Evolutionary conservation across 2,797 vertebrate genomes (phyloP).

Genomic region (Neopelma chrysocephalum): DNA sequence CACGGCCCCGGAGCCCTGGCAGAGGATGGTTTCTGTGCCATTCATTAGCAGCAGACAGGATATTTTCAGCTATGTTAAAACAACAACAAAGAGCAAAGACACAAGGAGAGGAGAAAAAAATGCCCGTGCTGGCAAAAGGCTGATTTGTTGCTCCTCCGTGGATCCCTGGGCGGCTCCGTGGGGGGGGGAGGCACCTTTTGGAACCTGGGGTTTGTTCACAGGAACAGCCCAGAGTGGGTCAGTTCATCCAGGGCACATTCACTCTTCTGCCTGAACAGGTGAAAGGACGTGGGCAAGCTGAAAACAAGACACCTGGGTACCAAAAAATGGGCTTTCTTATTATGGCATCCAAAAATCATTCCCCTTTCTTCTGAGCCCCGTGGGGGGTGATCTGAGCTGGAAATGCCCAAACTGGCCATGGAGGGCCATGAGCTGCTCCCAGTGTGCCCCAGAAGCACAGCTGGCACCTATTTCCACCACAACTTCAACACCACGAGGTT

Average conservation of each 20-base stretch:
- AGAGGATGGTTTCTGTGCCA: slow-evolving; percentile 39
- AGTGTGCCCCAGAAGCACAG: neutral
- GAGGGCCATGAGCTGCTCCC: neutral
- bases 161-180: neutral
- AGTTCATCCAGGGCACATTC: neutral
- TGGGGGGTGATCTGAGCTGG: neutral
- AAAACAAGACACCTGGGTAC: neutral
- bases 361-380: neutral
- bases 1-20: slow-evolving; percentile 44
- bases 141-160: neutral
- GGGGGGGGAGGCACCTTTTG: neutral
- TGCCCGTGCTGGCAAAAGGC: neutral
- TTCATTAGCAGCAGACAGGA: slow-evolving; percentile 45
- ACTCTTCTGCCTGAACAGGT: neutral
- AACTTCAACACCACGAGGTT: neutral
- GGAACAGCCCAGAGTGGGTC: neutral
- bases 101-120: neutral
- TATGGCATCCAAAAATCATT: neutral
- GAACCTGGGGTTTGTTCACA: neutral
- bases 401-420: neutral
- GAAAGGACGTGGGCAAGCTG: neutral
- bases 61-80: slow-evolving; percentile 29
- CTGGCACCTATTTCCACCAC: neutral
- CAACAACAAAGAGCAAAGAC: slow-evolving; percentile 37
- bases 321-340: neutral